Evolutionary conservation across 2,888 invertebrate genomes (phyloP), one percentile per base, ranked within the genome.

Genomic region (Nowickia ferox): DNA sequence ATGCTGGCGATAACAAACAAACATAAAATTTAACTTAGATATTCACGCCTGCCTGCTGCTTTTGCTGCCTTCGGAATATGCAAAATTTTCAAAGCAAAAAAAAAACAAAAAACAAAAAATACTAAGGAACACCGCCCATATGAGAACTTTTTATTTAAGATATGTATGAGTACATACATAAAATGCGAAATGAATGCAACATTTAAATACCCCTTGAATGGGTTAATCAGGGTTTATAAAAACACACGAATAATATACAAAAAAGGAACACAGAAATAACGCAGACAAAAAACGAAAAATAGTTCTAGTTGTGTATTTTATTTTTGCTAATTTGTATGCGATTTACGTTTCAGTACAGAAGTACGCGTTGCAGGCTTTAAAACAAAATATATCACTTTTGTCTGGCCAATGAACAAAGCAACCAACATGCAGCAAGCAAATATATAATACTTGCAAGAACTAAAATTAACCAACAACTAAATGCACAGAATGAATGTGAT

Each of bases 271-370:
- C 17, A 65, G 17, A 48, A 44, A 46, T 46, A 15, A 51, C 11
- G 17, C 51, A 81, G 66, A 81, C 57, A 42, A 46, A 44, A 59
- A 71, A 69, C 38, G n/a, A 79, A 71, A 72, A 74, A 59, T 68
- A 79, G 78, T 84, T 75, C 61, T 71, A 68, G 76, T 48, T 46
- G 38, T 57, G 51, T 75, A 51, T 72, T 66, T 74, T 30, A 74
- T 65, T 61, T 78, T 72, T 55, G 55, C 84, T 85, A 81, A 85
- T 85, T 84, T 85, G 84, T 85, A 85, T 85, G 84, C 84, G 81
- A 81, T 77, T 77, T 85, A 42, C 68, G 81, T 85, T 77, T 81
- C 44, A 61, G 19, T 59, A 61, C 68, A 59, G 53, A 46, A 72
- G 66, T 71, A 72, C 72, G 51, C 77, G 72, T 71, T 77, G 81